Conservation (phyloP, 2,888 invertebrate genomes). For the Antitype chi region DNA sequence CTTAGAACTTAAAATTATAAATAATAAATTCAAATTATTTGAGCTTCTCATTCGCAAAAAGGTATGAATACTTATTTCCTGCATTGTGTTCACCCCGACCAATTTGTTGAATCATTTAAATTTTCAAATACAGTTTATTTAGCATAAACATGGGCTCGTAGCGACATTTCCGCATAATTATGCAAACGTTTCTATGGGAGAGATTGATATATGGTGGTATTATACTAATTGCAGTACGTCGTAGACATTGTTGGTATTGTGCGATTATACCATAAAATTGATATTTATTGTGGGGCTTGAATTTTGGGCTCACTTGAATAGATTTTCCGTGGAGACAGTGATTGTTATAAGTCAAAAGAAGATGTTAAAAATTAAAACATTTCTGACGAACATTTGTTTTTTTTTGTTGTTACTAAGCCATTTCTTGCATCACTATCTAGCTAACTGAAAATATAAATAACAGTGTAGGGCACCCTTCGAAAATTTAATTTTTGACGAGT, state of each 20-base stretch:
- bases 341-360: conserved; percentile 2
- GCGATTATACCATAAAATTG: conserved; percentile 76
- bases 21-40: conserved; percentile 9
- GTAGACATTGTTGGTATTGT: conserved; percentile 74
- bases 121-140: conserved; percentile 76
- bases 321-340: not conserved
- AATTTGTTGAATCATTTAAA: conserved; percentile 77
- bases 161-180: conserved; percentile 78
- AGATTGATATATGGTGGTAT: conserved; percentile 83
- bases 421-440: conserved; percentile 34
- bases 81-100: conserved; percentile 70
- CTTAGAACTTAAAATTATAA: not conserved
- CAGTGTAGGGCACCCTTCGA: conserved; percentile 49
- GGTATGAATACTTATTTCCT: conserved; percentile 26
- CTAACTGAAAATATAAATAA: conserved; percentile 51
- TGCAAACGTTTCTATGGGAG: conserved; percentile 74
- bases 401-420: not conserved
- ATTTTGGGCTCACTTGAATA: conserved; percentile 26
- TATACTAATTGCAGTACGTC: conserved; percentile 84
- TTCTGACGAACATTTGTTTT: conserved; percentile 5
- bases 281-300: conserved; percentile 67
- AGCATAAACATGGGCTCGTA: conserved; percentile 87
- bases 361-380: not conserved
- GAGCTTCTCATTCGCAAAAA: conserved; percentile 30
- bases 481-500: conserved; percentile 66